These are phyloP conservation scores for Peromyscus aztecus DNA, from an alignment of 2,797 vertebrate genomes.

Conservation along the genomic window DNA sequence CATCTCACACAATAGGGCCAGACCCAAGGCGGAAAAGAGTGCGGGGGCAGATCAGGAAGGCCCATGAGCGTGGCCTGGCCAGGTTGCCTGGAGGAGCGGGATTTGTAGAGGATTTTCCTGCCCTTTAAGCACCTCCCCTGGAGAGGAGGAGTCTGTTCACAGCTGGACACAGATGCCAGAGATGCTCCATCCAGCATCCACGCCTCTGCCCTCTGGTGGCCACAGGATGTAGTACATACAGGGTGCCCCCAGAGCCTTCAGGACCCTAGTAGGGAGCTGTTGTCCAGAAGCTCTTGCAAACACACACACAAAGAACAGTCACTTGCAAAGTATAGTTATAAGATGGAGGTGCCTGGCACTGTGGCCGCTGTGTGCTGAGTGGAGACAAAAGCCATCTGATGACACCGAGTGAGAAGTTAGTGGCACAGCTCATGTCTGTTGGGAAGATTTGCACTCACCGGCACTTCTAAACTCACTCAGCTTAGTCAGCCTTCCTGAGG, in stretches of 20 bases:
- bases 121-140: neutral
- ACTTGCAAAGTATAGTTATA: neutral
- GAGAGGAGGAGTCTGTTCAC: neutral
- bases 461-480: neutral
- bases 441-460: neutral
- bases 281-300: neutral
- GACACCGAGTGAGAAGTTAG: neutral
- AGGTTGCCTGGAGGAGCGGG: fast-evolving
- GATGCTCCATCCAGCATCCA: fast-evolving
- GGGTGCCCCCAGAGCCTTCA: neutral
- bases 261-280: neutral
- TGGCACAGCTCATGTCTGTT: neutral
- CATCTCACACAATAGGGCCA: neutral
- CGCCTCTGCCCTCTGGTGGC: neutral
- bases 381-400: neutral
- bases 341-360: neutral
- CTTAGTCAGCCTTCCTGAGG: neutral
- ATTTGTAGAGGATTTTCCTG: neutral
- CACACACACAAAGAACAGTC: neutral
- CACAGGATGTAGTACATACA: neutral
- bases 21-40: neutral
- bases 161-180: too few species aligned
- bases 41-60: neutral
- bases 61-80: neutral
- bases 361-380: neutral